phyloP scores from a whole-genome alignment of 2,888 invertebrate species.

The Drosophila meridionalis region DNA sequence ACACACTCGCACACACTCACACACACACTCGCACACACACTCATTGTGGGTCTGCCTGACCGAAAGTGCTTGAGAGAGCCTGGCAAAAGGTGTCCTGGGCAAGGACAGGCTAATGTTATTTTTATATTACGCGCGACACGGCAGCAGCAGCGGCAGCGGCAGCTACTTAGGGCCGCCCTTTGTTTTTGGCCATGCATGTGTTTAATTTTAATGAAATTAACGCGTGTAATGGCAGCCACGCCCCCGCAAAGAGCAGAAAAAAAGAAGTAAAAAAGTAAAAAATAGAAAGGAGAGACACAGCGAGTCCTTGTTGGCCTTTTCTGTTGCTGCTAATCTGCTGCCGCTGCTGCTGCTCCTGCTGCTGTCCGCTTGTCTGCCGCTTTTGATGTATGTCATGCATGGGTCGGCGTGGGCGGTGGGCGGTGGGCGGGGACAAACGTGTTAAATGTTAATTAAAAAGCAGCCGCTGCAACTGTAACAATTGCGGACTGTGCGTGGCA shows the following conservation, averaged over 20 bases:
- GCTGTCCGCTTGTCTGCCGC: conserved; percentile 42
- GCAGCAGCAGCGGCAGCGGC: conserved; percentile 5
- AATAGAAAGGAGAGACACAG: neutral
- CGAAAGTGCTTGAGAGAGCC: conserved; percentile 54
- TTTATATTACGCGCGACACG: conserved; percentile 69
- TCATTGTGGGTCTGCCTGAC: conserved; percentile 73
- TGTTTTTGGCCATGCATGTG: conserved; percentile 82
- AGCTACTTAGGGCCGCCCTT: conserved; percentile 67
- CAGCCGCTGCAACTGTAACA: conserved; percentile 48
- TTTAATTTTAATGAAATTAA: conserved; percentile 84
- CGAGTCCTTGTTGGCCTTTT: conserved; percentile 27
- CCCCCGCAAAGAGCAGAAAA: conserved; percentile 29
- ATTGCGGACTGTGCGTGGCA: conserved; percentile 8
- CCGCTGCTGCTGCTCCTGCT: conserved; percentile 36
- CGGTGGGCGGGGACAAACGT: conserved; percentile 43
- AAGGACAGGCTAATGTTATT: conserved; percentile 75
- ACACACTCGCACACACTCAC: conserved; percentile 56
- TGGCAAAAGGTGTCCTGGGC: conserved; percentile 68
- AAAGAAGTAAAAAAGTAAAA: neutral
- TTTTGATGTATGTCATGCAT: conserved; percentile 77
- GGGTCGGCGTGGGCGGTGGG: conserved; percentile 30
- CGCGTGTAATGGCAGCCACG: conserved; percentile 74
- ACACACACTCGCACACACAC: conserved; percentile 66
- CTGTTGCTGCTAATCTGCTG: conserved; percentile 46
- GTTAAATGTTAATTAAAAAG: conserved; percentile 80